Percentiles rank a stretch among this genome's conserved stretches.
phyloP scores from a whole-genome alignment of 2,113 vertebrate species.

The Neolamprologus caudopunctatus region DNA sequence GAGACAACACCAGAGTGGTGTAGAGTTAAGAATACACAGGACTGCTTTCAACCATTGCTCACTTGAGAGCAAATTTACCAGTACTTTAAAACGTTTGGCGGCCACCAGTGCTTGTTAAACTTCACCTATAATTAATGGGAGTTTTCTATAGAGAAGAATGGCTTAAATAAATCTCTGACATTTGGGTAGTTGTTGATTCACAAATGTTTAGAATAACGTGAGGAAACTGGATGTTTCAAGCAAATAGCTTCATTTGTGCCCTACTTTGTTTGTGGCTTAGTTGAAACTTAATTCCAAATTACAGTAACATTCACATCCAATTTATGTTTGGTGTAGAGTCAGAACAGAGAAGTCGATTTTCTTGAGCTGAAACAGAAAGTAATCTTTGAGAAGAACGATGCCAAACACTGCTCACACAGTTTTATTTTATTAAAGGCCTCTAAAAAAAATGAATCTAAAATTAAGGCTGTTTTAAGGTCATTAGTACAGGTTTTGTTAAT shows the following conservation, averaged over 20 bases:
- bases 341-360: conserved; percentile 2
- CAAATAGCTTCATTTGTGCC: not conserved
- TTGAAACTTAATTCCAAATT: conserved; percentile 38
- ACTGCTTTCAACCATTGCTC: conserved; percentile 24
- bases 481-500: not conserved
- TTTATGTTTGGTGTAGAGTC: conserved; percentile 34
- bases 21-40: conserved; percentile 54
- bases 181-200: not conserved
- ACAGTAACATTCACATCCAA: conserved; percentile 26
- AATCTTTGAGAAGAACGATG: not conserved
- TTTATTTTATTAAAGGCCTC: not conserved
- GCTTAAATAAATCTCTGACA: not conserved
- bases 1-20: conserved; percentile 51
- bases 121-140: conserved; percentile 13
- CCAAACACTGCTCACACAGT: not conserved
- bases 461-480: not conserved
- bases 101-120: conserved; percentile 24
- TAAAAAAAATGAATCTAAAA: not conserved
- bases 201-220: not conserved
- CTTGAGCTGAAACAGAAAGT: conserved; percentile 32
- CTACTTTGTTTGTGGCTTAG: conserved; percentile 37
- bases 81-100: conserved; percentile 29
- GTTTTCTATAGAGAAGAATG: not conserved
- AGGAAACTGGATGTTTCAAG: not conserved
- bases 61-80: conserved; percentile 42